Base-by-base conservation (phyloP, 2,113 vertebrate genomes). In the Zingel zingel region DNA sequence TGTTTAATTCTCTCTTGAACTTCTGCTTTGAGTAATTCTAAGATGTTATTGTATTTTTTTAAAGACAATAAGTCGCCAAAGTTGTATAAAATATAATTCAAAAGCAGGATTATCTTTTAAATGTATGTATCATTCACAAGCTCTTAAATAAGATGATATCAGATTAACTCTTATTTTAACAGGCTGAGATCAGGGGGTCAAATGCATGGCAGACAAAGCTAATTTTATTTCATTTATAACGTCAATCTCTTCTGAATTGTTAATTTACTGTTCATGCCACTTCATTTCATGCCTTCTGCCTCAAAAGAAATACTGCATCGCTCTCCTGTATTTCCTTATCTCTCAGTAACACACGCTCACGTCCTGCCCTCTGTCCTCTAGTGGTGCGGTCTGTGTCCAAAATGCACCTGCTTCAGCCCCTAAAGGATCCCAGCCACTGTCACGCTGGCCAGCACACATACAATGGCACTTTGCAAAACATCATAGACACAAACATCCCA, bases 271-370 rank as follows among this genome's bases (percentile, higher is more conserved):
- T 78, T 85, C 58, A 36, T 63, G 85, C 76, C 59, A 63, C 68
- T 86, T 90, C 47, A 90, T 88, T 86, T 72, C 76, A 74, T 77
- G 64, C 68, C 50, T 64, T 54, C 30, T 48, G 13, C 19, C 50
- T 47, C 16, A 58, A 65, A 76, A 85, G 39, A 43, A 57, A 74
- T 11, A 79, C 9, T 13, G 13, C 51, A 57, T 15, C 2, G 36
- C 58, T 84, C 61, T 73, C 63, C 43, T 50, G 65, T 82, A 58
- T 77, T 70, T 56, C 21, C 83, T 91, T 91, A 92, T 93, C 90
- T 90, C 77, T 56, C 51, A 9, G 56, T 47, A 88, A 88, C 92
- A 93, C 84, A 48, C 36, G 73, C 80, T 89, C 83, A 68, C 21
- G 27, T 78, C 74, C 81, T 79, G 82, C 71, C 80, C 79, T 81